Evolutionary conservation across 2,113 vertebrate species (phyloP).

Genomic region (Semnornis frantzii): DNA sequence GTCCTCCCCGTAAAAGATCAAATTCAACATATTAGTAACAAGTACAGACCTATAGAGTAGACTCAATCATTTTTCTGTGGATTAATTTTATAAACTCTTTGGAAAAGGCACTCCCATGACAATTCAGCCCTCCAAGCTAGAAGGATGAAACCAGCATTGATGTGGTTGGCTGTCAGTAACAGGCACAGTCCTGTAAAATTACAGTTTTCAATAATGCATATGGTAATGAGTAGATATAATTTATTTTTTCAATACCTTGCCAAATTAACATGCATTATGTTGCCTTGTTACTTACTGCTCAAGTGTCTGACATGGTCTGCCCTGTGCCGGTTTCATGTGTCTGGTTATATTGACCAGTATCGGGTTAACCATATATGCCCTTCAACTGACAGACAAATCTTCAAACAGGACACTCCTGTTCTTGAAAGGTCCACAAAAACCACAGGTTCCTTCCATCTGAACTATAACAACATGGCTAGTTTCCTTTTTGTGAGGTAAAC

Average conservation of each 20-base stretch:
- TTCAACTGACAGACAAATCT: neutral
- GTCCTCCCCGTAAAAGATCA: neutral
- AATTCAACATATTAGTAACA: neutral
- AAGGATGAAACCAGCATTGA: neutral
- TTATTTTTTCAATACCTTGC: neutral
- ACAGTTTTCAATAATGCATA: neutral
- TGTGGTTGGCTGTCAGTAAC: neutral
- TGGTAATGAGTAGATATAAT: neutral
- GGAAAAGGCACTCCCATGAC: neutral
- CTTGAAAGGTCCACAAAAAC: constrained; percentile 37
- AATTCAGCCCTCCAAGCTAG: neutral
- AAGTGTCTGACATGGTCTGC: neutral
- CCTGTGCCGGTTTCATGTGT: neutral
- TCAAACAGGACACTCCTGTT: constrained; percentile 1
- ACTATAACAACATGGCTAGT: neutral
- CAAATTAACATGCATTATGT: neutral
- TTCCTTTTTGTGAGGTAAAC: neutral
- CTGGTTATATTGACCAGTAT: neutral
- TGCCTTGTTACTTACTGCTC: neutral
- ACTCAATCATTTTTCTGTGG: neutral
- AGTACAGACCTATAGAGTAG: neutral
- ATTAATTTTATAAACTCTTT: neutral
- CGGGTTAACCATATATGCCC: neutral
- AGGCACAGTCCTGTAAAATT: neutral
- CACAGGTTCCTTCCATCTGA: neutral